phyloP scores from a whole-genome alignment of 2,113 vertebrate genomes.

The Axis porcinus region DNA sequence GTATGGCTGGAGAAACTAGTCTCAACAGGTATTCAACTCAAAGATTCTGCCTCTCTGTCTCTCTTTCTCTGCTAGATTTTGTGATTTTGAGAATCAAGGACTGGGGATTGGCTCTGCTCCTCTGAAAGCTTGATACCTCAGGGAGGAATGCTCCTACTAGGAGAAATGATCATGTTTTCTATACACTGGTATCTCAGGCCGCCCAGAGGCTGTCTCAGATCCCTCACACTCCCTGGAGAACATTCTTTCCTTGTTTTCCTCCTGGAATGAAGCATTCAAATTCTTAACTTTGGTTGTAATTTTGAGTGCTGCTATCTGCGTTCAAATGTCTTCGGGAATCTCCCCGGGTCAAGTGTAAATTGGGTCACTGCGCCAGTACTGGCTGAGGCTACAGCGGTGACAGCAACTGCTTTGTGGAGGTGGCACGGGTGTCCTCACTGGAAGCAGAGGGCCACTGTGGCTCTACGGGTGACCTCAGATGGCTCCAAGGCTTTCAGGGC shows the following conservation, averaged over 20 bases:
- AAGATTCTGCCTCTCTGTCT: neutral
- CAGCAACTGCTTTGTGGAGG: neutral
- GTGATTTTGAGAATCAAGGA: neutral
- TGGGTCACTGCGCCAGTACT: fast-evolving
- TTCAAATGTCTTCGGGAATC: neutral
- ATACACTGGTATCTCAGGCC: neutral
- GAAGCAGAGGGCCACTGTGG: neutral
- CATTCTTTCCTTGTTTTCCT: neutral
- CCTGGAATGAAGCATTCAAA: neutral
- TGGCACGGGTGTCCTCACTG: neutral
- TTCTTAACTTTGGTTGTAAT: neutral
- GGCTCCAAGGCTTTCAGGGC: neutral
- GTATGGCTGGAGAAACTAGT: neutral
- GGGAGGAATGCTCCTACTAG: neutral
- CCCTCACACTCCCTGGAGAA: neutral
- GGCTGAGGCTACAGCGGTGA: no score
- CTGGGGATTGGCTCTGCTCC: neutral
- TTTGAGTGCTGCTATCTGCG: neutral
- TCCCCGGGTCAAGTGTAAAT: neutral
- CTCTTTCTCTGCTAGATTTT: neutral
- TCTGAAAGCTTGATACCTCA: neutral
- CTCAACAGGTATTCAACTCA: neutral
- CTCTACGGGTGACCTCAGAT: neutral
- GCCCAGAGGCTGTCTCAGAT: neutral
- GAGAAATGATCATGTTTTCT: neutral